These are phyloP conservation scores for Ophthalmolycus amberensis DNA, from an alignment of 2,113 vertebrate species.

Conservation along the genomic window DNA sequence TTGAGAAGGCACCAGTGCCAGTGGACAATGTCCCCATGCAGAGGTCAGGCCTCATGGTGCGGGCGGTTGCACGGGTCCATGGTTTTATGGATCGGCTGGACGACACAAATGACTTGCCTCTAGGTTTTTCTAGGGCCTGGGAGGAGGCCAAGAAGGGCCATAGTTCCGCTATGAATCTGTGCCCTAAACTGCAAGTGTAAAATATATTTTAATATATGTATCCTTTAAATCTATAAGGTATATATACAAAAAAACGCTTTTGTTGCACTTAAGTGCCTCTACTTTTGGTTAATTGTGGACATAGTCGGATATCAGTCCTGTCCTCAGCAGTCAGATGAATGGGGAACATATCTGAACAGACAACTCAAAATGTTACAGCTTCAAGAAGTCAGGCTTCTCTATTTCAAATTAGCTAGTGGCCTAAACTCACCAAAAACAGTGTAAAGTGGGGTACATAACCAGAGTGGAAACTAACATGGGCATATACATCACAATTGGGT, in stretches of 20 bases:
- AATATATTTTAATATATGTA: not conserved
- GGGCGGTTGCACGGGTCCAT: not conserved
- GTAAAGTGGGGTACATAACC: not conserved
- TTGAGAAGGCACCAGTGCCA: constrained; percentile 56
- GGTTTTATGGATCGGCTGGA: not conserved
- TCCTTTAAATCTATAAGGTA: not conserved
- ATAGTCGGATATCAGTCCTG: not conserved
- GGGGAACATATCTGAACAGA: not conserved
- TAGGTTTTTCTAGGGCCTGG: not conserved
- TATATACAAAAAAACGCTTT: not conserved
- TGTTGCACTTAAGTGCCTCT: not conserved
- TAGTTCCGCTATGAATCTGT: not conserved
- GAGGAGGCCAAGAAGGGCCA: not conserved
- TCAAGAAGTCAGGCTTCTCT: not conserved
- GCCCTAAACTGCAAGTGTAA: not conserved
- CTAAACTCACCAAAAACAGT: not conserved
- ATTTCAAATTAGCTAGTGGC: not conserved
- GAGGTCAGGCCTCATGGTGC: constrained; percentile 25
- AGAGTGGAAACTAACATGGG: not conserved
- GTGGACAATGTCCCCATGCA: constrained; percentile 31
- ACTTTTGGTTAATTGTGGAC: not conserved
- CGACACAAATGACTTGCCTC: not conserved
- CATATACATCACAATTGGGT: not conserved
- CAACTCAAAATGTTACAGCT: not conserved
- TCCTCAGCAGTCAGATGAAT: not conserved